Conservation (phyloP, 2,113 vertebrate species). For the Solea senegalensis region DNA sequence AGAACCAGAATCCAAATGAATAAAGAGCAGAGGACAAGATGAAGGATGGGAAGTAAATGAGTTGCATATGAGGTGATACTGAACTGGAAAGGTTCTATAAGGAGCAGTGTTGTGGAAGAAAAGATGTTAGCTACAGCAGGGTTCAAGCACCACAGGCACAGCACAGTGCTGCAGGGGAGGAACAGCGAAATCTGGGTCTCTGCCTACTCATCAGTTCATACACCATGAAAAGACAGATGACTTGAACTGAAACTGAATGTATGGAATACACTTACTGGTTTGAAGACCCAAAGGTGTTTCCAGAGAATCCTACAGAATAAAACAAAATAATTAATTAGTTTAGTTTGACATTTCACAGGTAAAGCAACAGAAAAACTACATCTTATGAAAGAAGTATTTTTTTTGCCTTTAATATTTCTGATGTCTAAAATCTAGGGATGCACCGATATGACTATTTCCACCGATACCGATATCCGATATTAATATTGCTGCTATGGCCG, state of each 20-base stretch:
- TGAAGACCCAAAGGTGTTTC: conserved; percentile 76
- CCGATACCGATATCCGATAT: no score
- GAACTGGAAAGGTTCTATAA: conserved; percentile 21
- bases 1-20: background rate
- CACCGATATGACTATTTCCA: no score
- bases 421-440: background rate
- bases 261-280: conserved; percentile 81
- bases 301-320: conserved; percentile 73
- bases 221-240: background rate
- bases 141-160: conserved; percentile 28
- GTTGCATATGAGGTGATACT: conserved; percentile 24
- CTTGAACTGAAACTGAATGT: background rate
- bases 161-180: conserved; percentile 1
- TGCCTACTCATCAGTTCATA: conserved; percentile 1
- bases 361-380: no score
- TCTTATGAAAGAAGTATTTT: no score
- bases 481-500: no score
- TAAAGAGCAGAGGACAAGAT: background rate
- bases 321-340: background rate
- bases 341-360: background rate
- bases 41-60: conserved; percentile 7
- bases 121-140: conserved; percentile 36
- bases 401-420: no score
- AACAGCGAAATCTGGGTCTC: conserved; percentile 13
- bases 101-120: conserved; percentile 27